A percentile compares a stretch with the other conserved stretches of the same genome.
phyloP scores from a whole-genome alignment of 2,888 invertebrate species.

The Augiades crinisus region DNA sequence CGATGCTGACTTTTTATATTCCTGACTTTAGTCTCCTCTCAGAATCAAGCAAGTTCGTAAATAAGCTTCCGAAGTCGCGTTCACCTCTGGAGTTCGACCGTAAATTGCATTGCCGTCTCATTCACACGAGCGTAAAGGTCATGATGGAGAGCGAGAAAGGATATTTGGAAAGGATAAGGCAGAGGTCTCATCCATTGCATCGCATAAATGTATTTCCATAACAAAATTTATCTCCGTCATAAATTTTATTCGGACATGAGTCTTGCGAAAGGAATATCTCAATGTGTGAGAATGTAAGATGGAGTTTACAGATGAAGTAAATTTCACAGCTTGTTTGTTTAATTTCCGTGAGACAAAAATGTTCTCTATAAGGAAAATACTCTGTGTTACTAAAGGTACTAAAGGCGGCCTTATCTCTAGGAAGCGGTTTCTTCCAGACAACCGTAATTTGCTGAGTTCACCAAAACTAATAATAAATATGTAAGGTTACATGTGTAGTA shows the following conservation, averaged over 20 bases:
- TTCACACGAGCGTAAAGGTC: not conserved
- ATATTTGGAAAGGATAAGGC: conserved; percentile 6
- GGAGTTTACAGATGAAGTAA: too few relatives aligned
- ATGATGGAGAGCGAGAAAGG: conserved; percentile 6
- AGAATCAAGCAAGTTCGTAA: conserved; percentile 22
- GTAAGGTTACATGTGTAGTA: too few relatives aligned
- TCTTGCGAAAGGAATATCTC: not conserved
- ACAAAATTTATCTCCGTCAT: conserved; percentile 11
- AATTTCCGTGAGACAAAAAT: too few relatives aligned
- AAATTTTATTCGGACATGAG: conserved; percentile 14
- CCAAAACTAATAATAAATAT: too few relatives aligned
- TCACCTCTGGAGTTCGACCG: conserved; percentile 3
- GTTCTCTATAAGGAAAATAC: too few relatives aligned
- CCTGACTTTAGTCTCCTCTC: conserved; percentile 6
- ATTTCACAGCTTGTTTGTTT: too few relatives aligned
- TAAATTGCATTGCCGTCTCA: conserved; percentile 13
- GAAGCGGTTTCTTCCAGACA: too few relatives aligned
- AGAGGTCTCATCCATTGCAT: conserved; percentile 4
- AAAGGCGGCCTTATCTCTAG: too few relatives aligned
- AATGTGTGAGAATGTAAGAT: not conserved
- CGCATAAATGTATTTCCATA: conserved; percentile 12
- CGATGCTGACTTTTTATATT: conserved; percentile 23
- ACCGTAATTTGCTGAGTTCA: too few relatives aligned
- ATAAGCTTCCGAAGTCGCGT: conserved; percentile 18
- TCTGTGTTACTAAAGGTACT: too few relatives aligned